These are phyloP conservation scores for Drosophila kuntzei DNA, from an alignment of 2,888 invertebrate genomes.

Conservation along the genomic window DNA sequence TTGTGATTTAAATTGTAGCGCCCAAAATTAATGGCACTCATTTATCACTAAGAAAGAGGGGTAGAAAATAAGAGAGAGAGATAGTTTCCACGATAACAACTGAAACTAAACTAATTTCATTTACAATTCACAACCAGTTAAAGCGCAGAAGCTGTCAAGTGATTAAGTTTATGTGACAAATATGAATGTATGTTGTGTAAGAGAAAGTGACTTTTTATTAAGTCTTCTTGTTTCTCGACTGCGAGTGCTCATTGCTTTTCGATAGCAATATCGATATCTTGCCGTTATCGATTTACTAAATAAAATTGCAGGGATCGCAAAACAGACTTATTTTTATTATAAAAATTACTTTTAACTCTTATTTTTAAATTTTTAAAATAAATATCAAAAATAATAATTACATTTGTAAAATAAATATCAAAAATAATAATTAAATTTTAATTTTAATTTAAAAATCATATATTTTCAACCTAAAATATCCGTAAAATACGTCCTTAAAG, in stretches of 20 bases:
- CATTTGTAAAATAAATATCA: no score
- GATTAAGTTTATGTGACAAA: neutral
- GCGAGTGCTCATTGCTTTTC: neutral
- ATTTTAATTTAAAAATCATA: no score
- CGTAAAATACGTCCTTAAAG: no score
- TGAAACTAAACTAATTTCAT: neutral
- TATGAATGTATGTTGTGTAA: neutral
- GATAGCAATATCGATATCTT: neutral
- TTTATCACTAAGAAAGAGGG: conserved; percentile 31
- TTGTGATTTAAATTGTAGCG: conserved; percentile 36
- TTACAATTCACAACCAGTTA: conserved; percentile 31
- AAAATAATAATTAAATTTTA: no score
- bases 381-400: no score
- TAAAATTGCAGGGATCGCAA: no score
- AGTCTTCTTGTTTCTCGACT: neutral
- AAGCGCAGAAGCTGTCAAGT: neutral
- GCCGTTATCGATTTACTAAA: neutral
- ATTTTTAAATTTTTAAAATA: no score
- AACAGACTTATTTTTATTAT: no score
- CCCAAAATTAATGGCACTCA: conserved; percentile 44
- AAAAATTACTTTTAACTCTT: no score
- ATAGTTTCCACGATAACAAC: neutral
- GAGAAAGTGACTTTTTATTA: neutral
- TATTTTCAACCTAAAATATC: no score
- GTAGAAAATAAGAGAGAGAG: neutral